phyloP scores from a whole-genome alignment of 2,113 vertebrate species.

The Passer domesticus region DNA sequence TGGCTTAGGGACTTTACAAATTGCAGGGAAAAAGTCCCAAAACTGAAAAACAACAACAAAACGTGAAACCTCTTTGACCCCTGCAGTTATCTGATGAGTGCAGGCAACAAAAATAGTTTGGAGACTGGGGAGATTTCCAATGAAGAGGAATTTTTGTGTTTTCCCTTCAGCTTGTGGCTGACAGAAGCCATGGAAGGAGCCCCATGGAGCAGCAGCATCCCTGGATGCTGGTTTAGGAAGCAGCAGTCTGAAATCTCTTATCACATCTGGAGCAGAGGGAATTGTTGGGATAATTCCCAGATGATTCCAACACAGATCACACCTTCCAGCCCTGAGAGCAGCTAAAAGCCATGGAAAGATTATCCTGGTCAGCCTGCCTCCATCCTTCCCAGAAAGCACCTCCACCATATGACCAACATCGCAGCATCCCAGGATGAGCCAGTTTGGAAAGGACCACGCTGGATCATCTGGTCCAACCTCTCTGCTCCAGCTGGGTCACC shows the following conservation, averaged over 20 bases:
- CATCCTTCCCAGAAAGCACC: neutral
- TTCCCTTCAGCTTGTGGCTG: neutral
- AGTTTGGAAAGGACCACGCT: neutral
- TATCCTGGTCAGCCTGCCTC: neutral
- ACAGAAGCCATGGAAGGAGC: neutral
- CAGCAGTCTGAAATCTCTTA: neutral
- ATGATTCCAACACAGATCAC: accelerated
- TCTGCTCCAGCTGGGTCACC: neutral
- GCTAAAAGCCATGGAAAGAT: neutral
- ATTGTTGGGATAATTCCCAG: neutral
- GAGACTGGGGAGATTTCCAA: neutral
- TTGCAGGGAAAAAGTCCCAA: neutral
- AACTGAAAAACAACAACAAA: neutral
- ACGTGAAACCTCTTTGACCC: neutral
- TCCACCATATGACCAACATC: accelerated
- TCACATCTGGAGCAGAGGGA: neutral
- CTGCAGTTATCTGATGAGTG: neutral
- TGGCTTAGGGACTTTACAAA: neutral
- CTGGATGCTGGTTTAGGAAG: neutral
- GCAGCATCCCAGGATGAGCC: neutral
- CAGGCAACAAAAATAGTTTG: neutral
- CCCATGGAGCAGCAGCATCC: neutral
- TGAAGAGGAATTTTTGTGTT: neutral
- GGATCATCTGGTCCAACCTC: neutral
- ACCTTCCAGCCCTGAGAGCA: neutral